Base-by-base conservation (phyloP, 2,888 invertebrate genomes). In the Eilema depressum region DNA sequence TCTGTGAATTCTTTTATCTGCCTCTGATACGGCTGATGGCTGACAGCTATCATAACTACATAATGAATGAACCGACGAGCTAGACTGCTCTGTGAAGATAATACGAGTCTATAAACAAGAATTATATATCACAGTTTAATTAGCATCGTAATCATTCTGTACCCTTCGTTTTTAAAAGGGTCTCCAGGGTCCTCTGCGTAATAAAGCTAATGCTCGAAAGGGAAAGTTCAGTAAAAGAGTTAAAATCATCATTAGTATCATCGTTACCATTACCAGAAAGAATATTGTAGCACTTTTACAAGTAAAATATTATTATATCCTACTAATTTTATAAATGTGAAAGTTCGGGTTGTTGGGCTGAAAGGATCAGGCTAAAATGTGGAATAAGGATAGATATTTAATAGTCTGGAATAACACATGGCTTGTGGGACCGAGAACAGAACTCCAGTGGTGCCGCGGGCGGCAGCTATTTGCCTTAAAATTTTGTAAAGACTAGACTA, bases 1-100 rank as follows among this genome's bases (percentile, higher is more conserved):
- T 70, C 65, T 71, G 57, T 62, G 71, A 76, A 73, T 76, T 68
- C 11, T 71, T 69, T 76, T 69, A 63, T 63, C 63, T 61, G n/a
- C 23, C 59, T 68, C 61, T 68, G 65, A 71, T 67, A 53, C 2
- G 53, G 53, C 53, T 53, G 53, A 62, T 71, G 67, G 63, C 63
- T 66, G 63, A 61, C 30, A 64, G 41, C 37, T 33, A 63, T 37
- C 63, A 63, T 63, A 41, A 25, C 25, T 25, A 41, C 63, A 25
- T 63, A 68, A 66, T 70, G 30, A 57, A 64, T 63, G 33, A 53
- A 63, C 25, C 25, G 12, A 12, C 17, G 25, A 23, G 63, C 17
- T 7, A 23, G 17, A 14, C 3, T 47, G 47, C 20, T 47, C 53
- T 53, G 53, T n/a, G 53, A 53, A 53, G 53, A 53, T 53, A 53